Base-by-base conservation (phyloP, 1,140 invertebrate genomes). In the Drosophila biarmipes region DNA sequence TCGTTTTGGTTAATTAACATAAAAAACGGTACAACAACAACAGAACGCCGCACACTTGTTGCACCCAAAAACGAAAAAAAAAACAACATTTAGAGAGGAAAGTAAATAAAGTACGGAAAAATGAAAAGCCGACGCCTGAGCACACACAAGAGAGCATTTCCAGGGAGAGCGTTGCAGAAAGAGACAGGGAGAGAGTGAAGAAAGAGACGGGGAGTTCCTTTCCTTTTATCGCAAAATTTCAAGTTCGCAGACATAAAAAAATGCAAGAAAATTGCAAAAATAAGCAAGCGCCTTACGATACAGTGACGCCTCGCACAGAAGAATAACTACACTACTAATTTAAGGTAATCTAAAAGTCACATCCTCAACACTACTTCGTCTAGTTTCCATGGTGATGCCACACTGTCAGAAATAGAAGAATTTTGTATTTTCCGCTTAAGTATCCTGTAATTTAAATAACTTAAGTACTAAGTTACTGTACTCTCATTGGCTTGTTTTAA, bases 1-100 rank as follows among this genome's bases (percentile, higher is more conserved):
- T 69, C 64, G 73, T 86, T 85, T 84, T 69, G 68, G 59, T 81
- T 78, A 85, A 81, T 86, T 86, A 81, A 81, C 81, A 87, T 86
- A 73, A 86, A 85, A 82, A 80, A 85, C 82, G 55, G 58, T 69
- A 68, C 71, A 69, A 24, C 62, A 52, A 80, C 57, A 67, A 64
- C 37, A 66, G 62, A 80, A 45, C 19, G 48, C 51, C 58, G 63
- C 58, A 86, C 63, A 85, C 81, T 86, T 87, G 81, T 80, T 85
- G 81, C 77, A 72, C 77, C 37, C 35, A 51, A 54, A 61, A 64
- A 55, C 37, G 31, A 51, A 54, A 61, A 64, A 55, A 52, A 54
- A 42, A 53, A 40, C 59, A 53, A 51, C 48, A 34, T 29, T 17
- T 12, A 29, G 11, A 27, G 37, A 58, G 51, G 35, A 38, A 73